Percentiles rank a stretch among this genome's conserved stretches.
These are phyloP conservation scores for Motacilla alba DNA, from an alignment of 2,113 vertebrate genomes.

Conservation along the genomic window DNA sequence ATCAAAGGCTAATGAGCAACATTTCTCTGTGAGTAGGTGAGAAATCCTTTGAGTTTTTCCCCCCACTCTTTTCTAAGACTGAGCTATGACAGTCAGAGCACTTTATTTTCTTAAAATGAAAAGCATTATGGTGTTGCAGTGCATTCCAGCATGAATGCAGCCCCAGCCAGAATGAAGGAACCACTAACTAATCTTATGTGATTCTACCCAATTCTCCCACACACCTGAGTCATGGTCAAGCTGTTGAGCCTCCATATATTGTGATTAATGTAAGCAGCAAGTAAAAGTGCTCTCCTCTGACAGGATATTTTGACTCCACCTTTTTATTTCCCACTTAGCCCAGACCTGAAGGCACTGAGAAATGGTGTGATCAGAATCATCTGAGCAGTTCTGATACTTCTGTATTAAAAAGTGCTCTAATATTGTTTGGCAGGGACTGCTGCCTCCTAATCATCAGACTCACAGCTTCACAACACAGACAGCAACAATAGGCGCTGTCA, in stretches of 20 bases:
- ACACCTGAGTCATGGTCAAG: conserved; percentile 24
- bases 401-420: neutral
- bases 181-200: neutral
- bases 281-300: neutral
- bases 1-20: neutral
- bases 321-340: neutral
- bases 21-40: neutral
- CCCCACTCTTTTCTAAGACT: neutral
- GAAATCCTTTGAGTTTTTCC: neutral
- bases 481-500: neutral
- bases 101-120: neutral
- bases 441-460: neutral
- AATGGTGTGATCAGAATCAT: neutral
- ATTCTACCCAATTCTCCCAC: conserved; percentile 2
- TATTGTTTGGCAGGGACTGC: neutral
- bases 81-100: neutral
- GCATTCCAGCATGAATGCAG: neutral
- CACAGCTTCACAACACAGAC: neutral
- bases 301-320: neutral
- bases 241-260: neutral
- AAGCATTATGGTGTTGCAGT: neutral
- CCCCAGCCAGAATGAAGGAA: neutral
- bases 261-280: neutral
- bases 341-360: neutral
- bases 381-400: neutral